Evolutionary conservation across 1,140 invertebrate genomes (phyloP).

Genomic region (Diprion similis): DNA sequence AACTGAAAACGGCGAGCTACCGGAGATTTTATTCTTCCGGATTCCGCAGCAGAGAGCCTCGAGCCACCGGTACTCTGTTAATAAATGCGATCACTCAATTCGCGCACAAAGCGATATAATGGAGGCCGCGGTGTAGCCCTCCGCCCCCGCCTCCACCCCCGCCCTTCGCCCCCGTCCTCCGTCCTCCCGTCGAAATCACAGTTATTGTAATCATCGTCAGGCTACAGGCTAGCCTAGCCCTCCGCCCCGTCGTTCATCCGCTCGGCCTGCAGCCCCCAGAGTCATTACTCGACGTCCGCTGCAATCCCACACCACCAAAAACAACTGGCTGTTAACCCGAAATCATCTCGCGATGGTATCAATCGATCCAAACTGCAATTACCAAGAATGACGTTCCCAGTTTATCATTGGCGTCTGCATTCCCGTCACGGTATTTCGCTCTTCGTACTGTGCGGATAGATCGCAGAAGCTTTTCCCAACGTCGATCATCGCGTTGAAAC

Average conservation of each 20-base stretch:
- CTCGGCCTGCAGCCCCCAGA: conserved; percentile 53
- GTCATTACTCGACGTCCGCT: conserved; percentile 62
- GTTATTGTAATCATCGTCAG: conserved; percentile 55
- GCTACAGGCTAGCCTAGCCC: conserved; percentile 32
- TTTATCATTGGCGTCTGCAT: background rate
- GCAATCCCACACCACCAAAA: conserved; percentile 52
- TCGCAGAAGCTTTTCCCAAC: too few relatives aligned
- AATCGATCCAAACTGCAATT: conserved; percentile 7
- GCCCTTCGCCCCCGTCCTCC: too few relatives aligned
- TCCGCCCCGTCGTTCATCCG: conserved; percentile 17
- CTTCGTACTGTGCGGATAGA: too few relatives aligned
- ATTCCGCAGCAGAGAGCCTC: conserved; percentile 11
- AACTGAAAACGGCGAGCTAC: too few relatives aligned
- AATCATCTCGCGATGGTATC: conserved; percentile 47
- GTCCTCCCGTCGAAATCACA: conserved; percentile 42
- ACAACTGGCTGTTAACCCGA: conserved; percentile 63
- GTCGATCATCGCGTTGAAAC: too few relatives aligned
- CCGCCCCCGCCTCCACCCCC: conserved; percentile 11
- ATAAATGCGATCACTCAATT: background rate
- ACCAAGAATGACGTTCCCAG: background rate
- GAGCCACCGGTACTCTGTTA: background rate
- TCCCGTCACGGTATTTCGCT: too few relatives aligned
- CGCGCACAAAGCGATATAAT: conserved; percentile 34
- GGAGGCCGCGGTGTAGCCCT: conserved; percentile 32
- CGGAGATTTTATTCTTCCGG: background rate